A percentile compares a stretch with the other conserved stretches of the same genome.
phyloP scores from a whole-genome alignment of 2,888 invertebrate species.

The Melanostoma mellinum region DNA sequence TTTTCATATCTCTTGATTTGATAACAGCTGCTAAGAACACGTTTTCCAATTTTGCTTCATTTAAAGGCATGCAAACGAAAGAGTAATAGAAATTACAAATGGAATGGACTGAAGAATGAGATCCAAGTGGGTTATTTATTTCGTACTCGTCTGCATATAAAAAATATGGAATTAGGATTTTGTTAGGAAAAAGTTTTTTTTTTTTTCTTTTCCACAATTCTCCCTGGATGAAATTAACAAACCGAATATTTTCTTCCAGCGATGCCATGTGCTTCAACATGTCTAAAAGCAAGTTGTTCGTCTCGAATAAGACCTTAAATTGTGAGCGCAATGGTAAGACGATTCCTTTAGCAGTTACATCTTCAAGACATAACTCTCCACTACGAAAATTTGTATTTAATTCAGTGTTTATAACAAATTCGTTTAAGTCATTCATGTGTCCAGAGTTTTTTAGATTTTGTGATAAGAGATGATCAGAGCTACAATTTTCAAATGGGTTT shows the following conservation, averaged over 20 bases:
- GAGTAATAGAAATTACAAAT: slow-evolving; percentile 38
- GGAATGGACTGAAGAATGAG: slow-evolving; percentile 32
- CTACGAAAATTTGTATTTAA: neutral
- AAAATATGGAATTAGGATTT: slow-evolving; percentile 20
- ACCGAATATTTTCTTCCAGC: neutral
- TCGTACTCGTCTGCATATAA: slow-evolving; percentile 42
- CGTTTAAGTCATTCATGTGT: neutral
- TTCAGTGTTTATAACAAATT: slow-evolving; percentile 2
- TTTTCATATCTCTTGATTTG: slow-evolving; percentile 3
- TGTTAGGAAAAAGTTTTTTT: neutral
- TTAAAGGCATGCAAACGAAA: slow-evolving; percentile 20
- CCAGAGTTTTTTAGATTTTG: neutral
- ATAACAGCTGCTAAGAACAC: neutral
- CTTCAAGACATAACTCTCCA: neutral
- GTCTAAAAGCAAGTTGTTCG: neutral
- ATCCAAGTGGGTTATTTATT: slow-evolving; percentile 42
- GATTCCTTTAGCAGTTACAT: neutral
- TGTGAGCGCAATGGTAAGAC: slow-evolving; percentile 5
- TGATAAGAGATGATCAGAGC: neutral
- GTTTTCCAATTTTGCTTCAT: slow-evolving; percentile 31
- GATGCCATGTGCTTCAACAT: neutral
- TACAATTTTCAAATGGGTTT: neutral
- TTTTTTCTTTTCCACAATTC: neutral
- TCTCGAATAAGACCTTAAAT: neutral
- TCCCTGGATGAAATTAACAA: neutral